Evolutionary conservation across 2,113 vertebrate genomes (phyloP).

Genomic region (Ammodytes dubius): DNA sequence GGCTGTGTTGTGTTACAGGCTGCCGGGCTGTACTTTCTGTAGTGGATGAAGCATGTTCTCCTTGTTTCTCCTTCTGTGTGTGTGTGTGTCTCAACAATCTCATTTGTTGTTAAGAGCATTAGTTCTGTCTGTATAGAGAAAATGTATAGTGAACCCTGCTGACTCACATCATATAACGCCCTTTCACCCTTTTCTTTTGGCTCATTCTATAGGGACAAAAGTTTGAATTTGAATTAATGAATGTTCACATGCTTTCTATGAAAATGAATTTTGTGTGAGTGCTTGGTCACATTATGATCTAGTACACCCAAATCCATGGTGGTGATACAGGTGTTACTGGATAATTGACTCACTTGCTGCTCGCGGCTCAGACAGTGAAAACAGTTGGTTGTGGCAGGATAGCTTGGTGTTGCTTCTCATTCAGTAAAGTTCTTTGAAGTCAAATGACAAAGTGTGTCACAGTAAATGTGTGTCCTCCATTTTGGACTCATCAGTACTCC

Average conservation of each 20-base stretch:
- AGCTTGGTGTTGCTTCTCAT: neutral
- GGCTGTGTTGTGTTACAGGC: conserved; percentile 25
- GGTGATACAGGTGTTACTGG: neutral
- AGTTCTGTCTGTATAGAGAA: neutral
- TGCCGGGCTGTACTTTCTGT: conserved; percentile 25
- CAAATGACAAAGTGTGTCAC: neutral
- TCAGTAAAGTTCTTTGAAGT: neutral
- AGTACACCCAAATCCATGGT: no score
- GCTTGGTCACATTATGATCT: neutral
- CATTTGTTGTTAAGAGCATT: neutral
- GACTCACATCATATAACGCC: neutral
- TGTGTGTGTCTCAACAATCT: neutral
- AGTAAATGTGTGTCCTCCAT: neutral
- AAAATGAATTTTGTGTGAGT: neutral
- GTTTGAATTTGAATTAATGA: no score
- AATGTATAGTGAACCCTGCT: neutral
- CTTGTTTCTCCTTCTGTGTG: neutral
- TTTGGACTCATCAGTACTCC: neutral
- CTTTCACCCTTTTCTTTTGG: neutral
- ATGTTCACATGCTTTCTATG: no score
- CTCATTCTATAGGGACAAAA: neutral
- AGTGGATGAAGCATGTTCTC: conserved; percentile 31
- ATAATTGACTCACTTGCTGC: neutral
- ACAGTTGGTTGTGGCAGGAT: neutral
- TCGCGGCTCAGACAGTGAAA: neutral